Evolutionary conservation across 1,140 invertebrate species (phyloP).

Genomic region (Lerema accius): DNA sequence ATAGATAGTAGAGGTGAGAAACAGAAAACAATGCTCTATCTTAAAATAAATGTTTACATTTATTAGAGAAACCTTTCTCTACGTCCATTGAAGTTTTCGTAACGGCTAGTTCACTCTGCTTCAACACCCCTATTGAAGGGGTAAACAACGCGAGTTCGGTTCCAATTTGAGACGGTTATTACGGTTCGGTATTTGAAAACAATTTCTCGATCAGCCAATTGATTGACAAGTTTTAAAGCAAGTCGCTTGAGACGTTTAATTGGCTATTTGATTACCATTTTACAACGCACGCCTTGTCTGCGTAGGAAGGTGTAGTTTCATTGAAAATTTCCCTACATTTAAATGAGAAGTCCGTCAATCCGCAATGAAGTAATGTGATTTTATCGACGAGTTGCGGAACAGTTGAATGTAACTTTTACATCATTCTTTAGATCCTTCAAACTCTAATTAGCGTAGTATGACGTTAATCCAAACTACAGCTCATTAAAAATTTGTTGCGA

Average conservation of each 20-base stretch:
- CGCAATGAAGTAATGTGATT: no score
- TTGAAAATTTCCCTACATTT: neutral
- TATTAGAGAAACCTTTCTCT: no score
- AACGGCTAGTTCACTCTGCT: no score
- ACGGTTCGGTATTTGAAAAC: neutral
- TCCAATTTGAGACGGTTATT: neutral
- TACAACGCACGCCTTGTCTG: neutral
- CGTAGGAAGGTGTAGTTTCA: neutral
- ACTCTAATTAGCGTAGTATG: no score
- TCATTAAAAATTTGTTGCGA: no score
- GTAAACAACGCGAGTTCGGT: neutral
- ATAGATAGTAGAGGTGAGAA: no score
- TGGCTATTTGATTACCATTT: neutral
- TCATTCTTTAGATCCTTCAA: no score
- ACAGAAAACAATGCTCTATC: no score
- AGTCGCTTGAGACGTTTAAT: constrained; percentile 1
- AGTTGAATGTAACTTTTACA: neutral
- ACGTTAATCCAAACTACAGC: no score
- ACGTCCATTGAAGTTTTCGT: no score
- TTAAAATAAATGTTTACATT: no score
- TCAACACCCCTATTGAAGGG: no score
- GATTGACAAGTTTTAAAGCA: constrained; percentile 4
- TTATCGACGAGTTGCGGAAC: neutral
- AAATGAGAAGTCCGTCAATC: neutral
- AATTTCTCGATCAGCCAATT: neutral